These are phyloP conservation scores for Montipora sp. DNA, from an alignment of 64 coral and sea anemone species.

Conservation along the genomic window DNA sequence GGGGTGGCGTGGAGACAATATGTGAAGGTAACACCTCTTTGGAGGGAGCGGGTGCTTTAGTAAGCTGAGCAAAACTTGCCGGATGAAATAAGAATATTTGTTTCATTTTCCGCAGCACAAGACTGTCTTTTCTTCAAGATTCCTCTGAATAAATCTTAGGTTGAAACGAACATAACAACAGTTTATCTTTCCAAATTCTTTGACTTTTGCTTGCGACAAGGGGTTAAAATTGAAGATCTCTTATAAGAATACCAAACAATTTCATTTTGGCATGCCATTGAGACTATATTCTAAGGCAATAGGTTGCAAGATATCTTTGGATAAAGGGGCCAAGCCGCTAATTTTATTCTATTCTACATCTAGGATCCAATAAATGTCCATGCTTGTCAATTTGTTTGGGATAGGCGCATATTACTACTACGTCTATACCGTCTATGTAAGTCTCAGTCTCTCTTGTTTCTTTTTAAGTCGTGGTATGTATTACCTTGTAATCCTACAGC, in stretches of 20 bases:
- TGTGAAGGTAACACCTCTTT: not conserved
- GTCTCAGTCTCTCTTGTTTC: too few species aligned
- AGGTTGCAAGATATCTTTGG: not conserved
- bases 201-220: not conserved
- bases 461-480: too few species aligned
- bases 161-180: not conserved
- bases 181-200: not conserved
- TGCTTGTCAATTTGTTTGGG: too few species aligned
- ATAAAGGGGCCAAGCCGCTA: too few species aligned
- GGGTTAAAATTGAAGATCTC: constrained; percentile 10
- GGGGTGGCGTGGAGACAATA: constrained; percentile 36
- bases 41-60: not conserved
- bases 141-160: not conserved
- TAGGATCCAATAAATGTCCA: too few species aligned
- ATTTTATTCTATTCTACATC: too few species aligned
- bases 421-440: too few species aligned
- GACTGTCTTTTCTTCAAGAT: not conserved
- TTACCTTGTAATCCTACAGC: not conserved
- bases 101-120: not conserved
- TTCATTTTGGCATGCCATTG: constrained; percentile 41
- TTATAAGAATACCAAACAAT: constrained; percentile 43
- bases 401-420: too few species aligned
- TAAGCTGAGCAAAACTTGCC: not conserved
- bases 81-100: too few species aligned
- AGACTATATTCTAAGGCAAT: constrained; percentile 35